Base-by-base conservation (phyloP, 2,888 invertebrate genomes). In the Stenoptilia bipunctidactyla region DNA sequence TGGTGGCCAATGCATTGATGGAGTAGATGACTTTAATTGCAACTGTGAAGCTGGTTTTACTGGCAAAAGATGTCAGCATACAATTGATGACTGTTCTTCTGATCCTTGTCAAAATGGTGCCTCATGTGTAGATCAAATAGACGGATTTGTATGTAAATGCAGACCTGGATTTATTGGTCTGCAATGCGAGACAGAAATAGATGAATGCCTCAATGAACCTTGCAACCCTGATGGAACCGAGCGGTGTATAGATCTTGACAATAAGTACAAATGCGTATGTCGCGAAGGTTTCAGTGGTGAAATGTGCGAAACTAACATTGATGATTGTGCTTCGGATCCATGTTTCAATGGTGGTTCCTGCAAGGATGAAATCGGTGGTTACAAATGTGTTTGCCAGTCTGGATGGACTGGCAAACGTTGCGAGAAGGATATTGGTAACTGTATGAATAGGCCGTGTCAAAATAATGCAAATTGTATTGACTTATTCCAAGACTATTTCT, bases 11-110 rank as follows among this genome's bases (percentile, higher is more conserved):
- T 99, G 99, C 66, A 88, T 92, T 15, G 98, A 98, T 61, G 84
- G 90, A 44, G 88, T 95, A 2, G 89, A 94, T 55, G 94, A 92
- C 39, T 96, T 89, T 54, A 88, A 88, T 25, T 98, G 97, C 61
- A 91, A 89, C 39, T 98, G 97, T 63, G 95, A 96, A 63, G 89
- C 94, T n/a, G 97, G 97, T 1, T 97, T 91, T 61, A 96, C 96
- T 1, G 97, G 97, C 34, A 94, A 94, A 64, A 89, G 90, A 53
- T 97, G 97, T 64, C 97, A 97, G 62, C 96, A 97, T 59, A 89
- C 93, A 0, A 92, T 97, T 43, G 97, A 98, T 61, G 95, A 96
- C 56, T 98, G 98, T 58, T 89, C 91, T 14, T 91, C 92, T 0
- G 85, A 90, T 46, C 96, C 97, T 0, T 98, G 98, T 66, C 93